phyloP scores from a whole-genome alignment of 2,797 vertebrate genomes.

The Pitangus sulphuratus region DNA sequence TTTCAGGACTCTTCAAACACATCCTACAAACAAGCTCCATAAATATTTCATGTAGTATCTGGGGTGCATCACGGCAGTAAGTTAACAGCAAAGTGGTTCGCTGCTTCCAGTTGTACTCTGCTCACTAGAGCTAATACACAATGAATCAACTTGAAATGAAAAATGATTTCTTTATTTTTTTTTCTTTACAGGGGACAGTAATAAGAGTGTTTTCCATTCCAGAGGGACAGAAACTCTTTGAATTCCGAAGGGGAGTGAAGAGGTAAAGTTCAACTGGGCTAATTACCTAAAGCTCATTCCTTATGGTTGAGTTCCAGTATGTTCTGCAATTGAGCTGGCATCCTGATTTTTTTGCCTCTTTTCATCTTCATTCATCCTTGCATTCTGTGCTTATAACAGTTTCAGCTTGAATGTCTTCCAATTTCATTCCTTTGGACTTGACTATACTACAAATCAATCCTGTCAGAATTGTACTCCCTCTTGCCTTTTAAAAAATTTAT shows the following conservation, averaged over 20 bases:
- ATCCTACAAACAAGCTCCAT: background rate
- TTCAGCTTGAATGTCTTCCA: conserved; percentile 7
- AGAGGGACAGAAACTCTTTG: conserved; percentile 98
- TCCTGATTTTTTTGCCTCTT: background rate
- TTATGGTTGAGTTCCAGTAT: background rate
- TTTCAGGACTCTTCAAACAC: background rate
- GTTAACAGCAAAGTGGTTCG: conserved; percentile 13
- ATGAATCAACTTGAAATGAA: background rate
- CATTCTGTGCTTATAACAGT: background rate
- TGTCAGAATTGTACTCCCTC: background rate
- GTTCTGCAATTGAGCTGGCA: background rate
- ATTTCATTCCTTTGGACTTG: background rate
- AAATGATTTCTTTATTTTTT: background rate
- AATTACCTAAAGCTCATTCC: background rate
- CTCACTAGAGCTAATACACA: background rate
- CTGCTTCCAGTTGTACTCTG: background rate
- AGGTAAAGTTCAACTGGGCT: conserved; percentile 77
- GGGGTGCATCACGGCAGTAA: background rate
- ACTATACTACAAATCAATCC: background rate
- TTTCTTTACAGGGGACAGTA: conserved; percentile 88
- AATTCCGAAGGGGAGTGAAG: conserved; percentile 98
- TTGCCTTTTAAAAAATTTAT: conserved; percentile 8
- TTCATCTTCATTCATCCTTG: background rate
- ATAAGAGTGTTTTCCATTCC: conserved; percentile 99
- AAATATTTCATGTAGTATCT: conserved; percentile 16